These are phyloP conservation scores for Artibeus jamaicensis DNA, from an alignment of 2,797 vertebrate genomes.

Conservation along the genomic window DNA sequence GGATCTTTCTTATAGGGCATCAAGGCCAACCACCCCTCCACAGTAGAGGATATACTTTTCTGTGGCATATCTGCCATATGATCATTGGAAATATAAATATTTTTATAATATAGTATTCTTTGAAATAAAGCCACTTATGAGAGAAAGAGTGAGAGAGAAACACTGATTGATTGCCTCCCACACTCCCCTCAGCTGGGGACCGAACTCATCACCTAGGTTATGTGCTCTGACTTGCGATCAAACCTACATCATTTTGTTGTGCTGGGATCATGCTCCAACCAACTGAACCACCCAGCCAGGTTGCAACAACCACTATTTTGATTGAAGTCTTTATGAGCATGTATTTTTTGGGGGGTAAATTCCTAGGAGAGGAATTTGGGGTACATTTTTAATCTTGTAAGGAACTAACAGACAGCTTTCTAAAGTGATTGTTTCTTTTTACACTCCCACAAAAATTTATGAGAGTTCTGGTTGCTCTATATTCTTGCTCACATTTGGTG, in stretches of 20 bases:
- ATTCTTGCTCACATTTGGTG: too few relatives aligned
- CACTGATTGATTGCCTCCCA: too few relatives aligned
- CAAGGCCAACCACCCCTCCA: neutral
- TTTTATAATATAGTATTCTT: neutral
- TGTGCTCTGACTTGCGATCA: too few relatives aligned
- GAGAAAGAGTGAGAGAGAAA: too few relatives aligned
- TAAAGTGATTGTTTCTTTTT: neutral
- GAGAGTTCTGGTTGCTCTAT: neutral
- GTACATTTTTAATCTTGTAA: neutral
- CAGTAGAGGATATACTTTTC: neutral
- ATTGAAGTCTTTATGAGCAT: neutral
- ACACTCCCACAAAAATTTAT: neutral
- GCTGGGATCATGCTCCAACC: too few relatives aligned
- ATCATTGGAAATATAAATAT: neutral
- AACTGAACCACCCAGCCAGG: too few relatives aligned
- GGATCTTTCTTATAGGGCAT: neutral
- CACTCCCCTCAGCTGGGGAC: too few relatives aligned
- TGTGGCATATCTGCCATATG: neutral
- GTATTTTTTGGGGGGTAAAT: neutral
- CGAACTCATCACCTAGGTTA: too few relatives aligned
- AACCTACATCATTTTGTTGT: too few relatives aligned
- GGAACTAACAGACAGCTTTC: neutral
- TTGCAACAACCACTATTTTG: neutral
- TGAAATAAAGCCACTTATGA: constrained; percentile 16
- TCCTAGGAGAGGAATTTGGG: neutral